Percentiles rank a stretch among this genome's conserved stretches.
phyloP scores from a whole-genome alignment of 2,113 vertebrate genomes.

The Misgurnus anguillicaudatus region DNA sequence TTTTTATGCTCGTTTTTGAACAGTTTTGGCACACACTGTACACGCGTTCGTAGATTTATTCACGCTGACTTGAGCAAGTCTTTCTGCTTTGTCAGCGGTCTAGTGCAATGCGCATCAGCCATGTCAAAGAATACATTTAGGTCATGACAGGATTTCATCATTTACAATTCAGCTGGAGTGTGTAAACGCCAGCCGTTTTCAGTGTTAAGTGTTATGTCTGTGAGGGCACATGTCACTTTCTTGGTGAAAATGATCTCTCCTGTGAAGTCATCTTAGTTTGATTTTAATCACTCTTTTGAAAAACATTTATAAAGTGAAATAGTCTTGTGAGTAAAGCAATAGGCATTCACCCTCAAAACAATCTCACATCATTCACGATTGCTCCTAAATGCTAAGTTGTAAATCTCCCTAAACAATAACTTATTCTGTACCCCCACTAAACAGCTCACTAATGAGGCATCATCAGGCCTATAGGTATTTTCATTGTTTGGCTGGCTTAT shows the following conservation, averaged over 20 bases:
- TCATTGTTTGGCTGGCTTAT: constrained; percentile 10
- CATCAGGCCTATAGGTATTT: constrained; percentile 33
- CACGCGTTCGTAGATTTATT: constrained; percentile 38
- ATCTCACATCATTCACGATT: not conserved
- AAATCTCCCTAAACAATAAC: constrained; percentile 13
- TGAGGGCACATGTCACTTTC: constrained; percentile 15
- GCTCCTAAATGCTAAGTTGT: constrained; percentile 5
- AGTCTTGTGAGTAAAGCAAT: constrained; percentile 12
- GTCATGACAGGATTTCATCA: constrained; percentile 56
- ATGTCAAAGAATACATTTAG: constrained; percentile 55
- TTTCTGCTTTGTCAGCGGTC: constrained; percentile 56
- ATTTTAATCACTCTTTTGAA: not conserved
- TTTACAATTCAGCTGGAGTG: constrained; percentile 48
- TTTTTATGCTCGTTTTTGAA: not conserved
- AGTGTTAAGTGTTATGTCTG: not conserved
- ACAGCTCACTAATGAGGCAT: not conserved
- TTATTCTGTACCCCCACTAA: not conserved
- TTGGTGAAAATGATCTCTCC: constrained; percentile 3
- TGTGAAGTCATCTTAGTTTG: too few relatives aligned
- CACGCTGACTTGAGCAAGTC: constrained; percentile 46
- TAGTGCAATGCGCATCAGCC: constrained; percentile 44
- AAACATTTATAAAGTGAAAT: not conserved
- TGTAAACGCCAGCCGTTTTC: constrained; percentile 19
- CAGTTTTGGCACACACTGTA: constrained; percentile 29
- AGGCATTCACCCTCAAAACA: not conserved